Percentiles rank a stretch among this genome's conserved stretches.
These are phyloP conservation scores for Hypotaenidia okinawae DNA, from an alignment of 2,797 vertebrate species.

Conservation along the genomic window DNA sequence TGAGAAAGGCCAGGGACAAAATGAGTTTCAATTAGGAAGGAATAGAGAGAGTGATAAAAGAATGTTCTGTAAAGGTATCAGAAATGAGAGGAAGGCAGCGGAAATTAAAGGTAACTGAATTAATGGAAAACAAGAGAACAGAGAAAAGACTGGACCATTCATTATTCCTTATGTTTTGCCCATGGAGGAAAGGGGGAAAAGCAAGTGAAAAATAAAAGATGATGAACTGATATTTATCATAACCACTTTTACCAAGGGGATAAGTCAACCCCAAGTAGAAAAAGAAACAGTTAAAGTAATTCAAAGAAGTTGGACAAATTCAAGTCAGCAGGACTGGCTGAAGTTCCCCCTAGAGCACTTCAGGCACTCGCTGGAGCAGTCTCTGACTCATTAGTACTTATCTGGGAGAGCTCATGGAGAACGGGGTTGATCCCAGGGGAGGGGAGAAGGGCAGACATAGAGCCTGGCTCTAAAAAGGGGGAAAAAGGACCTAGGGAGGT, in stretches of 20 bases:
- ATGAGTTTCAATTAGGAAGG: conserved; percentile 8
- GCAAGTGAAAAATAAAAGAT: background rate
- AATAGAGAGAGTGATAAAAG: background rate
- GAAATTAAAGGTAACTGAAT: background rate
- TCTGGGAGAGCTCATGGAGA: background rate
- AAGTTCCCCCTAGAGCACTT: conserved; percentile 20
- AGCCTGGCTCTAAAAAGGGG: background rate
- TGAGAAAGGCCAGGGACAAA: background rate
- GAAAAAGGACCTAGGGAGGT: background rate
- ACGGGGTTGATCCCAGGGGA: background rate
- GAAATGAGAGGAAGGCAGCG: background rate
- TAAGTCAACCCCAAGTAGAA: background rate
- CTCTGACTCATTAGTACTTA: conserved; percentile 44
- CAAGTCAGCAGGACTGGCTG: conserved; percentile 7
- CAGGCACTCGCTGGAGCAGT: conserved; percentile 31
- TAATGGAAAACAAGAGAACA: background rate
- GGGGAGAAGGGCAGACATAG: conserved; percentile 3
- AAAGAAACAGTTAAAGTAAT: background rate
- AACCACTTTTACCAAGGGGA: background rate
- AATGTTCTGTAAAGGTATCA: background rate
- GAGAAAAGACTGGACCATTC: background rate
- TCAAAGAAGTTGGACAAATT: conserved; percentile 14
- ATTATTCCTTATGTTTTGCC: background rate
- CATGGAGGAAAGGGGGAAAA: background rate
- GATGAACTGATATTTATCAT: background rate